Base-by-base conservation (phyloP, 2,888 invertebrate genomes). In the Cheilosia urbana region DNA sequence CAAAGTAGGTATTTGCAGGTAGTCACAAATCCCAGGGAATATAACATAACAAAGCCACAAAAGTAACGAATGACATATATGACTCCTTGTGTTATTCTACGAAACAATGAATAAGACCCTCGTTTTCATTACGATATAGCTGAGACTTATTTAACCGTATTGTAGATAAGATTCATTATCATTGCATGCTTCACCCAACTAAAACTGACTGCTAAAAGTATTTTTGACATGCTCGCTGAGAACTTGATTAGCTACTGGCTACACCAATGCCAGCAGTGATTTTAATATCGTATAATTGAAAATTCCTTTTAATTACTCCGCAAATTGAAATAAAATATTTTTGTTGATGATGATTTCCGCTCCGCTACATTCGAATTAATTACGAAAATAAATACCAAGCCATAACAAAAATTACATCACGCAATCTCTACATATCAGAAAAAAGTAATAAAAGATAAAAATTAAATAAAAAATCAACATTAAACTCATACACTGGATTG, bases 241-340 rank as follows among this genome's bases (percentile, higher is more conserved):
- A 17, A 45, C 6, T 7, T 45, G 17, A 17, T 4, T 5, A 17
- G 17, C n/a, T 45, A 45, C n/a, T n/a, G n/a, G n/a, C n/a, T n/a
- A n/a, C n/a, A n/a, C 45, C 45, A 7, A 6, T 30, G 30, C 30
- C 6, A n/a, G 45, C 17, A 37, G 37, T 13, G 45, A 45, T n/a
- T 45, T 45, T 7, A 45, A 45, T 45, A 5, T 45, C 5, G 17
- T 45, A 7, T 17, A 45, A 45, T 45, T n/a, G 45, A 45, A 45
- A 45, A 45, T 6, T 45, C 45, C 45, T n/a, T 45, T 45, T 79
- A 84, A 79, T 79, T 79, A 79, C 73, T 78, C 19, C 37, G 57
- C 57, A 73, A 75, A 84, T 79, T 79, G 79, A 84, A 84, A 75
- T 84, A 75, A 84, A 84, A 75, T 63, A 84, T 65, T 71, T 81